Percentiles rank a stretch among this genome's conserved stretches.
phyloP scores from a whole-genome alignment of 2,797 vertebrate genomes.

The Moxostoma hubbsi region DNA sequence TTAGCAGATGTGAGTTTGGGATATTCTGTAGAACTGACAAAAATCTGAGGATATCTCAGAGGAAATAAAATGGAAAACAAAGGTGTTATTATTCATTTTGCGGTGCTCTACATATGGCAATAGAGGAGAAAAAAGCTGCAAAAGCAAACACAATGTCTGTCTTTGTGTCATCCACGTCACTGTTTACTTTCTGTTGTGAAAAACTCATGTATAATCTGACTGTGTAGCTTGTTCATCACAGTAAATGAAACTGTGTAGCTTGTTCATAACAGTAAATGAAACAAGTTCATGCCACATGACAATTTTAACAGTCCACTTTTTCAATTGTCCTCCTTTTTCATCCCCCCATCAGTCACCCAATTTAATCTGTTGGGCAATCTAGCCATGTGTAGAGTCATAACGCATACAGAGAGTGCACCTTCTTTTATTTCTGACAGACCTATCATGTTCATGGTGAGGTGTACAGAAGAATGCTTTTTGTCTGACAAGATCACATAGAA shows the following conservation, averaged over 20 bases:
- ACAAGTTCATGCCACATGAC: constrained; percentile 18
- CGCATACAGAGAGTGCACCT: constrained; percentile 30
- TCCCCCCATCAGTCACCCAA: not conserved
- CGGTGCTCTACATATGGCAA: constrained; percentile 2
- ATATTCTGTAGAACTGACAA: constrained; percentile 39
- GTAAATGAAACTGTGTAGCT: constrained; percentile 43
- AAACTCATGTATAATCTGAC: constrained; percentile 42
- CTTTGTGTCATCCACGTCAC: constrained; percentile 33
- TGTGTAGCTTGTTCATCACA: constrained; percentile 41
- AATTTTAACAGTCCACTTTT: not conserved
- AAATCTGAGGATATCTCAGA: constrained; percentile 29
- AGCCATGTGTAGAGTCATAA: constrained; percentile 40
- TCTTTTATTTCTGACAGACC: constrained; percentile 57
- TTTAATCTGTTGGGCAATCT: constrained; percentile 42
- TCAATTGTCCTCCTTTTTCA: too few relatives aligned
- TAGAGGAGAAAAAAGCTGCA: constrained; percentile 11
- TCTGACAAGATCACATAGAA: constrained; percentile 47
- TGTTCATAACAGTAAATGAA: constrained; percentile 47
- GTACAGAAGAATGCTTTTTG: constrained; percentile 43
- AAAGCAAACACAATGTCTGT: constrained; percentile 34
- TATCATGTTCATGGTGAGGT: constrained; percentile 49
- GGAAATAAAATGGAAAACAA: constrained; percentile 40
- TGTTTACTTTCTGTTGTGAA: constrained; percentile 24
- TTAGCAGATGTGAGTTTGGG: constrained; percentile 45
- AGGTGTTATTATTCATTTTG: constrained; percentile 31